phyloP scores from a whole-genome alignment of 2,888 invertebrate species.

The Sussaba pulchella region DNA sequence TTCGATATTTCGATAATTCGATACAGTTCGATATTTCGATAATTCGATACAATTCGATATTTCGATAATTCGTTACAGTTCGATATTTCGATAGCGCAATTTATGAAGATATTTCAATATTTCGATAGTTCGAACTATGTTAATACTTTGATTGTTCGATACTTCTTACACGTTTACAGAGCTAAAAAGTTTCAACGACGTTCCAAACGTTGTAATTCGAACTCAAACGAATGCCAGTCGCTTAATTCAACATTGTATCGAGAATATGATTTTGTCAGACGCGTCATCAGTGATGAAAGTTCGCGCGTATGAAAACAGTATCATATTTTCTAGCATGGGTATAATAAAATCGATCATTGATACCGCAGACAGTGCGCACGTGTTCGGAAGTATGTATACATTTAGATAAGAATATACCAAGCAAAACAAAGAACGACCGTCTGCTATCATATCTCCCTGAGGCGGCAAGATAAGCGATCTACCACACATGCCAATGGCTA shows the following conservation, averaged over 20 bases:
- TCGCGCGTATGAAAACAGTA: neutral
- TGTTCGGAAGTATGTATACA: neutral
- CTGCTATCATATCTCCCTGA: neutral
- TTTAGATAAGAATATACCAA: neutral
- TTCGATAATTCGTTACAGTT: too few species aligned
- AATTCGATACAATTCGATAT: too few species aligned
- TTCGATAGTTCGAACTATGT: too few species aligned
- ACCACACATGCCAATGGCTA: neutral
- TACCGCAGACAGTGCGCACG: neutral
- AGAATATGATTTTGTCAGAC: neutral
- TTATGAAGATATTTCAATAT: too few species aligned
- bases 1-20: too few species aligned
- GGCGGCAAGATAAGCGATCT: neutral
- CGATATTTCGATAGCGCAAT: too few species aligned
- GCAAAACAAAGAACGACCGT: conserved; percentile 3
- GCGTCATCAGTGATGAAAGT: neutral
- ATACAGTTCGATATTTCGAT: too few species aligned
- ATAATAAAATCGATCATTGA: neutral
- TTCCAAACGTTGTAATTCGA: neutral
- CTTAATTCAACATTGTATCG: neutral
- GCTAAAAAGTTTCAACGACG: too few species aligned
- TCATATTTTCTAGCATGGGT: neutral
- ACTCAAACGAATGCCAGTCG: neutral
- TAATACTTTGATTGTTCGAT: too few species aligned
- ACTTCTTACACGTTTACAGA: too few species aligned